phyloP scores from a whole-genome alignment of 2,888 invertebrate genomes.

The Sesia apiformis region DNA sequence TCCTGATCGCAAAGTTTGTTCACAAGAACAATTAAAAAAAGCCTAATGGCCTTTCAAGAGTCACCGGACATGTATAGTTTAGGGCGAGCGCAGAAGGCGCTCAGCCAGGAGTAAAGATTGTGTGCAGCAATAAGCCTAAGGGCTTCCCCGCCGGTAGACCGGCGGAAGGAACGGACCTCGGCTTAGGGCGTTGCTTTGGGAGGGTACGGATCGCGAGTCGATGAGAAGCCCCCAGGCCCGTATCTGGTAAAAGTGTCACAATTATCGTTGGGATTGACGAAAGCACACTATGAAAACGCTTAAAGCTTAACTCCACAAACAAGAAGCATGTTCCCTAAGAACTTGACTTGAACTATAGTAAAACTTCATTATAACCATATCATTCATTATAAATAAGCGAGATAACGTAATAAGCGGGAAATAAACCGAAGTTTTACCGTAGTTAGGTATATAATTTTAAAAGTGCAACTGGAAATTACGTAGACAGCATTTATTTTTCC shows the following conservation, averaged over 20 bases:
- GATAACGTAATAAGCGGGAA: neutral
- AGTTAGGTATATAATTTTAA: neutral
- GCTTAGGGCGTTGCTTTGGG: too few species aligned
- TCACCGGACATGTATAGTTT: too few species aligned
- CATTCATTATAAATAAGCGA: neutral
- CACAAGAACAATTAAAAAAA: neutral
- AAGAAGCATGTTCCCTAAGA: too few species aligned
- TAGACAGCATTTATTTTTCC: neutral
- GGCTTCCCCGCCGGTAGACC: too few species aligned
- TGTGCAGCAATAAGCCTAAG: too few species aligned
- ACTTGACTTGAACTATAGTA: too few species aligned
- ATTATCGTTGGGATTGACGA: neutral
- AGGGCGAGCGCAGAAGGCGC: too few species aligned
- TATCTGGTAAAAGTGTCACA: too few species aligned
- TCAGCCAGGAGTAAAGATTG: too few species aligned
- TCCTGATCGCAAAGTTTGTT: neutral
- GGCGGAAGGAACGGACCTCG: too few species aligned
- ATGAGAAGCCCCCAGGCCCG: too few species aligned
- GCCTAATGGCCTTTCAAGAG: neutral
- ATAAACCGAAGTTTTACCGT: neutral
- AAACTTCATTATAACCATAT: neutral
- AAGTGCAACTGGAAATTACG: neutral
- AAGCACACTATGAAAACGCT: neutral
- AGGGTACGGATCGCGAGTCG: too few species aligned
- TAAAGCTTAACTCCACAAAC: neutral